Percentiles rank a stretch among this genome's conserved stretches.
phyloP scores from a whole-genome alignment of 1,140 invertebrate species.

The honey bee (Apis mellifera) region DNA sequence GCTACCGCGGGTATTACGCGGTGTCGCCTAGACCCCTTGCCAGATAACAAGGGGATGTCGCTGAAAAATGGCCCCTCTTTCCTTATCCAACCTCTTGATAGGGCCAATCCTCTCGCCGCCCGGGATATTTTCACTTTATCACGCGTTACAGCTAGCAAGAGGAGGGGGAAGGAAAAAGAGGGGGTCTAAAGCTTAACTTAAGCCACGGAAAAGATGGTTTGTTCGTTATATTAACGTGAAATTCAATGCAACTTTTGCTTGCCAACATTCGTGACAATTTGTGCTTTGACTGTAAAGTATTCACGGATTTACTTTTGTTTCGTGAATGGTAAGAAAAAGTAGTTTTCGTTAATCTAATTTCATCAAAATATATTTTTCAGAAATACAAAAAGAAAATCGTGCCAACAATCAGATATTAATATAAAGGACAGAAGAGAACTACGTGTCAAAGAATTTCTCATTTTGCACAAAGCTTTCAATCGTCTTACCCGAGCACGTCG shows the following conservation, averaged over 20 bases:
- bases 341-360: too few species aligned
- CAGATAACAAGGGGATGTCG: conserved; percentile 49
- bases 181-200: too few species aligned
- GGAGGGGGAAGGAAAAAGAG: neutral
- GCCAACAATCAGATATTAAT: too few species aligned
- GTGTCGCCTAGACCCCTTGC: conserved; percentile 48
- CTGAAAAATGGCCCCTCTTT: conserved; percentile 63
- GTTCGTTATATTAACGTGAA: conserved; percentile 52
- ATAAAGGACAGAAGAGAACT: too few species aligned
- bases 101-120: conserved; percentile 40
- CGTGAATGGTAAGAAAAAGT: too few species aligned
- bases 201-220: conserved; percentile 1
- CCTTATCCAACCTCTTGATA: conserved; percentile 50
- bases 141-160: conserved; percentile 27
- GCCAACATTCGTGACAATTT: too few species aligned
- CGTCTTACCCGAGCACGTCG: neutral
- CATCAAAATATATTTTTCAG: too few species aligned
- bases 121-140: conserved; percentile 64
- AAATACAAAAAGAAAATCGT: too few species aligned
- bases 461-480: neutral
- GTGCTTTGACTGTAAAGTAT: too few species aligned
- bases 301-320: too few species aligned
- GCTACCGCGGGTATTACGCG: conserved; percentile 64
- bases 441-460: neutral
- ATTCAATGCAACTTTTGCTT: conserved; percentile 11